Base-by-base conservation (phyloP, 2,888 invertebrate species). In the Panorpa germanica region DNA sequence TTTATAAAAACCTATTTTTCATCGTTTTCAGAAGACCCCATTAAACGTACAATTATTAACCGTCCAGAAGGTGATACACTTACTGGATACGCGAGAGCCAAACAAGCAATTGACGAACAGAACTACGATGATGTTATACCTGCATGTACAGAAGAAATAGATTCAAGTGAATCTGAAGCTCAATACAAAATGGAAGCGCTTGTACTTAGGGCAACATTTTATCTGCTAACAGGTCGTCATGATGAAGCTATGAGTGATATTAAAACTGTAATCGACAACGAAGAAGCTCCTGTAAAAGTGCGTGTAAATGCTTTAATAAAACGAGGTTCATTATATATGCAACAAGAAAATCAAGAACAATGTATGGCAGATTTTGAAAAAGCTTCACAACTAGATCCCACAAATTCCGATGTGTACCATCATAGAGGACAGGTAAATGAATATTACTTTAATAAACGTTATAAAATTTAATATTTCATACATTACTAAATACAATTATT, bases 341-440 rank as follows among this genome's bases (percentile, higher is more conserved):
- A 90, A 48, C 56, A 73, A 30, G 80, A 78, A 41, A 64, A 74
- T 37, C 61, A 70, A 19, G 72, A 70, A 21, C 65, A 68, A 36
- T 81, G 82, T 39, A 58, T 86, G 40, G 65, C 64, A 31, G 85
- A 85, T 50, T 91, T 91, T 53, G 65, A 69, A 10, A 55, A 51
- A 39, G 93, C 91, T 18, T 70, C 75, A 23, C 58, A 68, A 42
- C 48, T 86, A 27, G 80, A 83, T 42, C 69, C 83, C 0, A 60
- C 74, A 18, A 83, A 81, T 50, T 68, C 80, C 13, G 95, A 95
- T 50, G 71, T 95, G 30, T 93, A 80, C 52, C 86, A 91, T 50
- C 91, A 95, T 46, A 62, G 90, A 37, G 93, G 90, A 29, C 65
- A 86, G 66, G 72, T 83, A 7, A 66, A n/a, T n/a, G n/a, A n/a